A percentile compares a stretch with the other conserved stretches of the same genome.
Evolutionary conservation across 2,797 vertebrate species (phyloP).

Genomic region (Acropternis orthonyx): DNA sequence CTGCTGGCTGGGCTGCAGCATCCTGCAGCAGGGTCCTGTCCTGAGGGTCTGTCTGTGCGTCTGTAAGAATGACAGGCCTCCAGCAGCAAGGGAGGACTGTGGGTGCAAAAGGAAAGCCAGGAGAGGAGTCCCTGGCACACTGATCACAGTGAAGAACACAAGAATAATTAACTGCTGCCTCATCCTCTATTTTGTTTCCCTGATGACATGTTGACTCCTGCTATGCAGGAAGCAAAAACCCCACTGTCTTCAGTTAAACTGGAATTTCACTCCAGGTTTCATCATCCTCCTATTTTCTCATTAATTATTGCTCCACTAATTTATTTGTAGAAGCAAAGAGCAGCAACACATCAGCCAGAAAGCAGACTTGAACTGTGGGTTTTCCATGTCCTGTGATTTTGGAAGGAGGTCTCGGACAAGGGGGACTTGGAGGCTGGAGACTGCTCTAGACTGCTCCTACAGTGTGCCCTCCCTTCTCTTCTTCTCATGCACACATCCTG

Average conservation of each 20-base stretch:
- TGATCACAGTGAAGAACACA: background rate
- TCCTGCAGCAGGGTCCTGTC: background rate
- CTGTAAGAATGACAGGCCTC: fast-evolving
- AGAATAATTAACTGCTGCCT: background rate
- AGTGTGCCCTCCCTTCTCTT: background rate
- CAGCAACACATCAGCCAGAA: background rate
- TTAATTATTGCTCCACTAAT: background rate
- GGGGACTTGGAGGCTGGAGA: background rate
- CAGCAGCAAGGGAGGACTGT: background rate
- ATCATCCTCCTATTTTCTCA: background rate
- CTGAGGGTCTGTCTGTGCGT: background rate
- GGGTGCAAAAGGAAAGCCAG: background rate
- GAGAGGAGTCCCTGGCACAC: background rate
- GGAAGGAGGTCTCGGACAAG: background rate
- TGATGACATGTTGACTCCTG: background rate
- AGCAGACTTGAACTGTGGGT: background rate
- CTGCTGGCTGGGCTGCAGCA: background rate
- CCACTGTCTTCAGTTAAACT: background rate
- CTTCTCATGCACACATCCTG: no score
- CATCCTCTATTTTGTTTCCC: background rate
- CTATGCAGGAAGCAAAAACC: background rate
- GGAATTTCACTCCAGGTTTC: background rate
- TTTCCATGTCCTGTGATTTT: background rate
- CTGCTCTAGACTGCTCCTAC: background rate
- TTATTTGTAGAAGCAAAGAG: background rate